A percentile compares a stretch with the other conserved stretches of the same genome.
These are phyloP conservation scores for Momotus momota DNA, from an alignment of 2,797 vertebrate genomes.

Conservation along the genomic window DNA sequence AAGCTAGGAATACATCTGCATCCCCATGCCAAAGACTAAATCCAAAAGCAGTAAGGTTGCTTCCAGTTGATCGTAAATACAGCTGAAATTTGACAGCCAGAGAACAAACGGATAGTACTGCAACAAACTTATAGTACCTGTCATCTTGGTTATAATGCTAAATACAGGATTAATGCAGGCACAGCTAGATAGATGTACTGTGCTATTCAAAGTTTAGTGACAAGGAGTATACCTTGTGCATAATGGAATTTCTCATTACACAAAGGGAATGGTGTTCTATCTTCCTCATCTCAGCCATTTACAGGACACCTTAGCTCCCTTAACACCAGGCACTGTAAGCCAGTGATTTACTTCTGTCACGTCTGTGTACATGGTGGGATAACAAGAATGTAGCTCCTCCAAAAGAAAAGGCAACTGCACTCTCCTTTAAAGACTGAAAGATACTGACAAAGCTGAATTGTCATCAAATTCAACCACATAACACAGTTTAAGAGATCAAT, in stretches of 20 bases:
- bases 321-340: not conserved
- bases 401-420: not conserved
- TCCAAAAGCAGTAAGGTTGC: not conserved
- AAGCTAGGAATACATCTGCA: not conserved
- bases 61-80: not conserved
- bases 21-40: not conserved
- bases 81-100: not conserved
- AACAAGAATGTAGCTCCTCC: not conserved
- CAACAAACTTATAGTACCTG: not conserved
- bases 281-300: not conserved
- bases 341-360: not conserved
- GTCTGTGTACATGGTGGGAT: not conserved
- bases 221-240: not conserved
- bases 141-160: not conserved
- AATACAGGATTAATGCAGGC: not conserved
- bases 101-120: not conserved
- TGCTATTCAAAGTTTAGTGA: not conserved
- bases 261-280: not conserved
- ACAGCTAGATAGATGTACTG: not conserved
- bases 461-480: not conserved
- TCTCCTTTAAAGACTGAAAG: not conserved
- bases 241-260: not conserved
- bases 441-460: not conserved
- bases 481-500: not conserved
- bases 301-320: not conserved